Base-by-base conservation (phyloP, 2,113 vertebrate species). In the Eulacestoma nigropectus region DNA sequence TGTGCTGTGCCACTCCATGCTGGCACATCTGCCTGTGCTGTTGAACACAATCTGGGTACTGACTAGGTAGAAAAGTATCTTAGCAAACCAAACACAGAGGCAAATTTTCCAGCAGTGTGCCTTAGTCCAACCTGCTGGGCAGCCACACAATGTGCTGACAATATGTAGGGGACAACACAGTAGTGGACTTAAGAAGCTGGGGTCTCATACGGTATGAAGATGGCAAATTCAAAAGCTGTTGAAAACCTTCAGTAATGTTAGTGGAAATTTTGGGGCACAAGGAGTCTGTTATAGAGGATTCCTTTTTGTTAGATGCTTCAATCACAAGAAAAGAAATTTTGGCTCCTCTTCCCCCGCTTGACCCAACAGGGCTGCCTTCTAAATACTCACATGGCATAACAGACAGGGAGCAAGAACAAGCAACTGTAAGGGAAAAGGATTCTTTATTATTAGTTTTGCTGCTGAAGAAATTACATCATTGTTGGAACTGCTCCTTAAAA, bases 151-250 rank as follows among this genome's bases (percentile, higher is more conserved):
- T 3, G 4, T 9, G 18, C 29, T 85, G 41, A 42, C 52, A 82
- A 7, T 11, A 59, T 1, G 5, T 4, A 68, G 22, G 3, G 5
- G 14, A 41, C 37, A 90, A 85, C 0, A 2, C 1, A 82, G 50
- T 0, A 56, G 11, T 3, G 29, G 32, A 33, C 44, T 33, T 72
- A 5, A 53, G 69, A 20, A 83, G 16, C 12, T 41, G 33, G 10
- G 6, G 44, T 63, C 18, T 77, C 79, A 49, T 62, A n/a, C 13
- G 41, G 16, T n/a, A 86, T 26, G 16, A 63, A 63, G 26, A 79
- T 16, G 12, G n/a, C 13, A 32, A 44, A 56, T 46, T 70, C 56
- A 94, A 39, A 80, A 76, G 50, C n/a, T 35, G 37, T 16, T 56
- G 11, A 79, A 25, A 60, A 90, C 57, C 44, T 86, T 46, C 35